Percentiles rank a stretch among this genome's conserved stretches.
Conservation (phyloP, 2,797 vertebrate species). For the Aulostomus chinensis region DNA sequence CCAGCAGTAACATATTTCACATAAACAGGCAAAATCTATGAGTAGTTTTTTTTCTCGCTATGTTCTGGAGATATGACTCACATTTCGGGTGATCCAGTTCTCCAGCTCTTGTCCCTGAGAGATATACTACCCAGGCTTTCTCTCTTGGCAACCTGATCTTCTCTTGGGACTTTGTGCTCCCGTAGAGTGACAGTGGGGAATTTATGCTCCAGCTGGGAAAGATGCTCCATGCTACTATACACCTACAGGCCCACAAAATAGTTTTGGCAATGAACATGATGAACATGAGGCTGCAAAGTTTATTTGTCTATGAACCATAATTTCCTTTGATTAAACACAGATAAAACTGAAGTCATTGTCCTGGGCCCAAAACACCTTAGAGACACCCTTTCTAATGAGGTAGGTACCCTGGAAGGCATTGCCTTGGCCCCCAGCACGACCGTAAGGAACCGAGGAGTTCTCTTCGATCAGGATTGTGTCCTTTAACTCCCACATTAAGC, state of each 20-base stretch:
- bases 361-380: no score
- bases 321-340: no score
- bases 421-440: no score
- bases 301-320: no score
- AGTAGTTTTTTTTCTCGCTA: neutral
- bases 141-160: slow-evolving; percentile 85
- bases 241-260: slow-evolving; percentile 75
- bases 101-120: slow-evolving; percentile 90
- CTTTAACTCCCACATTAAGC: no score
- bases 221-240: slow-evolving; percentile 94
- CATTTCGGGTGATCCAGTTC: slow-evolving; percentile 87
- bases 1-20: neutral
- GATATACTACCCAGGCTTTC: slow-evolving; percentile 88
- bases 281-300: no score
- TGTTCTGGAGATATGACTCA: slow-evolving; percentile 56
- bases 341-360: no score
- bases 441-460: no score
- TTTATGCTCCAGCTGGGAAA: slow-evolving; percentile 91
- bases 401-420: no score
- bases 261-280: neutral
- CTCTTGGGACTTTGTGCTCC: slow-evolving; percentile 84
- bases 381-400: no score
- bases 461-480: no score
- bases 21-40: no score
- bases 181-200: slow-evolving; percentile 79